Evolutionary conservation across 2,113 vertebrate genomes (phyloP), one percentile per base, ranked within the genome.

Genomic region (Callocephalon fimbriatum): DNA sequence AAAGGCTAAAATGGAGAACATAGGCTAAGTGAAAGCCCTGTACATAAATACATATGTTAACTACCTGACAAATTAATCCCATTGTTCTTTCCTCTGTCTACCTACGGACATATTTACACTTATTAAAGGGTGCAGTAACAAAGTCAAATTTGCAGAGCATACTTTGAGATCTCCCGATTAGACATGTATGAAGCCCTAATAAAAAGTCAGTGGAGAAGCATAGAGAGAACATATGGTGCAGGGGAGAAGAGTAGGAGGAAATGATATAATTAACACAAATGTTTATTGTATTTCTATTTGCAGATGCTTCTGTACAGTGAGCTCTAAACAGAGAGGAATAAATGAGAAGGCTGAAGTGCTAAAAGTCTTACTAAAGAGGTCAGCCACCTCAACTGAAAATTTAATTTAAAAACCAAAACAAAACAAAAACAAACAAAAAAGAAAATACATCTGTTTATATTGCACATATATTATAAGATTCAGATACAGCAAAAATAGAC

Each of bases 241-340:
- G 51, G 68, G 95, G 88, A 76, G 83, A 89, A 80, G 56, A 92
- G 94, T 84, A 88, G 92, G 88, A 90, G 48, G 86, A 96, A 97
- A 86, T 88, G 0, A 88, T 90, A 94, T 84, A 91, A 97, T 96
- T 96, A 95, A 95, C 88, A 93, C n/a, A 91, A 95, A 94, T 76
- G 74, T 95, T 98, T 94, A 94, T 93, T 96, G 58, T 96, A 85
- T 94, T 97, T 93, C 88, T 70, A 96, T 95, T 81, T 93, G 87
- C 72, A 76, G 81, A 88, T 67, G 26, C 70, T 94, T 89, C 53
- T 91, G 90, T 86, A 82, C 67, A 90, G 84, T 85, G 44, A 83
- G 32, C 45, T 81, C 72, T 77, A 90, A 88, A 86, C 14, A 76
- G 29, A 94, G 35, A 82, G 29, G 38, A 88, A 92, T 77, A 82